These are phyloP conservation scores for Mythimna ferrago DNA, from an alignment of 2,888 invertebrate species.

Conservation along the genomic window DNA sequence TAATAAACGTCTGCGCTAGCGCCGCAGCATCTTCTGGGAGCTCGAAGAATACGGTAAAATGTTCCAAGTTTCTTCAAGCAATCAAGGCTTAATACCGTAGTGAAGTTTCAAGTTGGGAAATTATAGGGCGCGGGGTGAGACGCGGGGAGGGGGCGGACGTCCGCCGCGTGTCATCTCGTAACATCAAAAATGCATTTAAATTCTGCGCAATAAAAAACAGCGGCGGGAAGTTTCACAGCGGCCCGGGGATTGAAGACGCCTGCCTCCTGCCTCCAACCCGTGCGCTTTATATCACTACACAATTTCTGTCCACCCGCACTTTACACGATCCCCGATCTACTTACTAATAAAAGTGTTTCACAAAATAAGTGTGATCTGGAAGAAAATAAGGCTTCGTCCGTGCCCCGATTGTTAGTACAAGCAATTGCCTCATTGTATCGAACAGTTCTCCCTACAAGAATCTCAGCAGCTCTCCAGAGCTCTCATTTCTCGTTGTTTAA, in stretches of 20 bases:
- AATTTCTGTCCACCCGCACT: slow-evolving; percentile 77
- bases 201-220: slow-evolving; percentile 91
- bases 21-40: slow-evolving; percentile 88
- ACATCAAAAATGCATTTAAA: slow-evolving; percentile 92
- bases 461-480: slow-evolving; percentile 67
- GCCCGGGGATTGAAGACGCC: slow-evolving; percentile 85
- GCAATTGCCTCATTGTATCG: slow-evolving; percentile 80
- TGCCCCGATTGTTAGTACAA: slow-evolving; percentile 73
- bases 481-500: slow-evolving; percentile 71
- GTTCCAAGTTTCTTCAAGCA: slow-evolving; percentile 91
- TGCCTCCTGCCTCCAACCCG: slow-evolving; percentile 76
- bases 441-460: slow-evolving; percentile 67
- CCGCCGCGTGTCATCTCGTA: slow-evolving; percentile 91
- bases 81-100: slow-evolving; percentile 91
- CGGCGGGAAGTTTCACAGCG: slow-evolving; percentile 88
- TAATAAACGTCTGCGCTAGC: slow-evolving; percentile 88
- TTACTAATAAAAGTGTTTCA: slow-evolving; percentile 74
- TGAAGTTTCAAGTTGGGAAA: slow-evolving; percentile 91
- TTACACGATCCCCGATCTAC: slow-evolving; percentile 74
- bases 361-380: slow-evolving; percentile 57
- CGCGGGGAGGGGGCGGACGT: slow-evolving; percentile 80
- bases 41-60: slow-evolving; percentile 90
- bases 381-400: slow-evolving; percentile 48
- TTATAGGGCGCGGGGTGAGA: slow-evolving; percentile 86
- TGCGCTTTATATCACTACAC: slow-evolving; percentile 80